phyloP scores from a whole-genome alignment of 2,113 vertebrate species.

The Pituophis catenifer region DNA sequence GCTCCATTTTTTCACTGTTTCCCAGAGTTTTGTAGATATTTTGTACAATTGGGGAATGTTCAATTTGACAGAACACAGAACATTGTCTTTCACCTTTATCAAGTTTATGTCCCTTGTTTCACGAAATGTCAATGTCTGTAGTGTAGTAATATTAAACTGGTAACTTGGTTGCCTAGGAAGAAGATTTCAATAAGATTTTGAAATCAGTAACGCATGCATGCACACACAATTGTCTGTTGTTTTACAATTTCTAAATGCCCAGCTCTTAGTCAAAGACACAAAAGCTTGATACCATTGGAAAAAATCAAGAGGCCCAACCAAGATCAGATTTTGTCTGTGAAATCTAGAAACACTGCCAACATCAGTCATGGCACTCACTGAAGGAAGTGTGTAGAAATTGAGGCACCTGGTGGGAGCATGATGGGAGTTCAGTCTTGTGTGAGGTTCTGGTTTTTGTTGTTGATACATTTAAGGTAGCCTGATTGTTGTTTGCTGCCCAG shows the following conservation, averaged over 20 bases:
- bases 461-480: neutral
- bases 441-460: neutral
- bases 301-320: neutral
- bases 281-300: neutral
- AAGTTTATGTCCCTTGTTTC: neutral
- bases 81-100: neutral
- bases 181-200: neutral
- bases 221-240: neutral
- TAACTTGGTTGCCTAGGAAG: neutral
- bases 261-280: neutral
- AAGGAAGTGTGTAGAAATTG: neutral
- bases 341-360: neutral
- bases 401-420: neutral
- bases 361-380: neutral
- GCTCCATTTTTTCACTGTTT: neutral
- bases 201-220: neutral
- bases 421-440: neutral
- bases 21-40: neutral
- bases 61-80: neutral
- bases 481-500: neutral
- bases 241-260: neutral
- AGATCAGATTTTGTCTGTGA: neutral
- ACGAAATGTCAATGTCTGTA: neutral
- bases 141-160: neutral
- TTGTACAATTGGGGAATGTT: neutral